Percentiles rank a stretch among this genome's conserved stretches.
Conservation (phyloP, 1,140 invertebrate genomes). For the Anoplolepis gracilipes region DNA sequence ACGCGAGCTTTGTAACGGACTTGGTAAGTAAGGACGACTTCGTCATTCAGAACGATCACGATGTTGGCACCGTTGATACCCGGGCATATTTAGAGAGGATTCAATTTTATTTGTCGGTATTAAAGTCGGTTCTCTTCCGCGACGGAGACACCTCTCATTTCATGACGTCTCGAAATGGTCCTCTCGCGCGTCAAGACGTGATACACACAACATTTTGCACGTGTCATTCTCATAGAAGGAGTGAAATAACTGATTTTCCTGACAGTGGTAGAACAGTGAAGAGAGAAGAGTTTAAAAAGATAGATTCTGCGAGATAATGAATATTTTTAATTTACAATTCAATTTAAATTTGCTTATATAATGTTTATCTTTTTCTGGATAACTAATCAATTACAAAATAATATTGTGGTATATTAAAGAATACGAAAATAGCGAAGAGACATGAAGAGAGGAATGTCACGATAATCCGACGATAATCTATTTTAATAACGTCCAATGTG, state of each 20-base stretch:
- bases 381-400: slow-evolving; percentile 8
- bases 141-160: slow-evolving; percentile 46
- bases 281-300: no score
- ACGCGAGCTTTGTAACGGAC: slow-evolving; percentile 40
- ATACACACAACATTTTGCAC: background rate
- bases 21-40: slow-evolving; percentile 54
- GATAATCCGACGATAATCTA: slow-evolving; percentile 36
- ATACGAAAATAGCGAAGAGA: background rate
- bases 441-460: background rate
- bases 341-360: background rate
- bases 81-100: slow-evolving; percentile 75
- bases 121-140: slow-evolving; percentile 46
- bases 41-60: slow-evolving; percentile 57
- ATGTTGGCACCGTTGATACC: slow-evolving; percentile 68
- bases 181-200: background rate
- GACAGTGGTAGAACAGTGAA: no score
- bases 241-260: background rate
- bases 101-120: slow-evolving; percentile 75
- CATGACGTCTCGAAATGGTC: slow-evolving; percentile 14
- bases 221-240: background rate
- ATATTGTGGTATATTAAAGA: background rate
- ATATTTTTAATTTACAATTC: background rate
- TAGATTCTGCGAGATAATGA: no score
- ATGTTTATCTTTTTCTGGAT: background rate
- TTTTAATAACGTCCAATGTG: slow-evolving; percentile 47